Evolutionary conservation across 1,140 invertebrate genomes (phyloP), one percentile per base, ranked within the genome.

Genomic region (Campoletis sonorensis): DNA sequence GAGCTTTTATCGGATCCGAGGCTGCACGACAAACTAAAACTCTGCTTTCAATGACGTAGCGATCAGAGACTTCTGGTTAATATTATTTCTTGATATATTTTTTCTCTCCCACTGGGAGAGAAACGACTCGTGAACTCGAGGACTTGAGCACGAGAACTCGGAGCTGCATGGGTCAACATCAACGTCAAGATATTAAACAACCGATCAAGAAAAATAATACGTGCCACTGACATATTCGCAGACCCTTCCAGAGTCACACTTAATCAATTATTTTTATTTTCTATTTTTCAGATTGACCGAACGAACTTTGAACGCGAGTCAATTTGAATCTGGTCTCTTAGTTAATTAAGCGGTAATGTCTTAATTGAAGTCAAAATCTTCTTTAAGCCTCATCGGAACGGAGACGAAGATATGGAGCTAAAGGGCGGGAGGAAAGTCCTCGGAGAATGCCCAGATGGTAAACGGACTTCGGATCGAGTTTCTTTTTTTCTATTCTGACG

Each of bases 1-100:
- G 8, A 45, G 40, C 40, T 1, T 0, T 45, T 11, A 8, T 45
- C 3, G 40, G 40, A 45, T 45, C 1, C 8, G 40, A 45, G 40
- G 1, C 5, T 45, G 40, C 7, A 13, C 40, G 40, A 45, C 40
- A 8, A 13, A 33, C 30, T 33, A 33, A 7, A 33, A 45, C 40
- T 45, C 40, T 45, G 8, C 5, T 13, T 13, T 1, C 13, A 4
- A 45, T 10, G 73, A 61, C 68, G 76, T 58, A 58, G 61, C 71
- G 58, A 79, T 45, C n/a, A 71, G 45, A 54, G 82, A 80, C 85
- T 84, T 90, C 89, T 90, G 88, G 89, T 89, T 90, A 88, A 81
- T 89, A 87, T 90, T 58, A 58, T 58, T 89, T 86, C 86, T 85
- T 78, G 79, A 68, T 82, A 84, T 82, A 84, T 87, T 84, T 73